Evolutionary conservation across 2,888 invertebrate species (phyloP), one percentile per base, ranked within the genome.

Genomic region (Syrista parreyssii): DNA sequence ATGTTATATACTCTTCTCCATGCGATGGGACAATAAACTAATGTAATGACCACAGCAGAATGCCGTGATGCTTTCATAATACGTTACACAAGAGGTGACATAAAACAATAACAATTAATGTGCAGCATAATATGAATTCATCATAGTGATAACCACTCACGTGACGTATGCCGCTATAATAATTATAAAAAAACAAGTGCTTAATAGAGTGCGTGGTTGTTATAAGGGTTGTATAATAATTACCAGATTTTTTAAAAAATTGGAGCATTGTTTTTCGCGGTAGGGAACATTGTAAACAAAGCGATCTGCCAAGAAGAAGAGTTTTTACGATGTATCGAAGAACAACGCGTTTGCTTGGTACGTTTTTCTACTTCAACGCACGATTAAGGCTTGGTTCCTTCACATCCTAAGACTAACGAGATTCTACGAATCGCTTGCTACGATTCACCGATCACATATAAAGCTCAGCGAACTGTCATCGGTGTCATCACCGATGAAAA

Each of bases 191-290:
- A 55, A 40, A 55, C 55, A 55, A 23, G 23, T 55, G 23, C 55
- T 55, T 55, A 9, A 55, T 55, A 55, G 23, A 23, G 55, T 55
- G 23, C 23, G 6, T 23, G 23, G 23, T 4, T 15, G 9, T 55
- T 55, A 23, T 9, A 55, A 9, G 23, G 23, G 4, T 55, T 55
- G 55, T 68, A 74, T 32, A 68, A 81, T 79, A 83, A 83, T 92
- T 93, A 95, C 95, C 94, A 92, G 95, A 93, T 92, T 95, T 95
- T 92, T 95, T 95, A 95, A 95, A 95, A 92, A 96, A 96, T 92
- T 95, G 95, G 91, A 96, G 94, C 95, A 95, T 95, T 92, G 92
- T 93, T 92, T 88, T 89, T 89, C 84, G 86, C 87, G 82, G 81
- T 85, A 84, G 83, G 85, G 88, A 86, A 84, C 91, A 91, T 91